A percentile compares a stretch with the other conserved stretches of the same genome.
Conservation (phyloP, 2,888 invertebrate species). For the Dynastes tityus region DNA sequence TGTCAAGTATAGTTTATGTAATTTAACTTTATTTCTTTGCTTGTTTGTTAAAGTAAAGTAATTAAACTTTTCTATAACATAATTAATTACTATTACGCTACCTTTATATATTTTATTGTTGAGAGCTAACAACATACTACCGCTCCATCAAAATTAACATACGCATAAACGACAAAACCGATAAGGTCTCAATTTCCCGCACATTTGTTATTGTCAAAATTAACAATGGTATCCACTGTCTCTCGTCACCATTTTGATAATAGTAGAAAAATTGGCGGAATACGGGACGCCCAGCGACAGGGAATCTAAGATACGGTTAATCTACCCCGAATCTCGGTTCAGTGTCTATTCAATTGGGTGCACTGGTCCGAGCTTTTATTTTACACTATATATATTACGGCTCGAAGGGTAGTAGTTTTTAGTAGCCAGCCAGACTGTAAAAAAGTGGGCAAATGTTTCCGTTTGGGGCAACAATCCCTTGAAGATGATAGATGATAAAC, state of each 20-base stretch:
- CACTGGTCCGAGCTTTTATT: background rate
- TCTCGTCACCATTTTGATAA: background rate
- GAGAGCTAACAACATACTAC: no score
- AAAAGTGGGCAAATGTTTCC: no score
- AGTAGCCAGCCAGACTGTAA: no score
- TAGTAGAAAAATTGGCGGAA: background rate
- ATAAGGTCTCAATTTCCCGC: background rate
- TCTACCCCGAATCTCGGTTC: constrained; percentile 34
- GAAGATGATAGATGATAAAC: no score
- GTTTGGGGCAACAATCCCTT: no score
- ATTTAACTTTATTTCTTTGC: no score
- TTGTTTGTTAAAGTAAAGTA: no score
- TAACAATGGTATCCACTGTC: background rate
- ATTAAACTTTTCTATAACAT: no score
- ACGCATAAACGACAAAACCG: background rate
- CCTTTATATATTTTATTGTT: no score
- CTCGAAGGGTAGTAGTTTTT: no score
- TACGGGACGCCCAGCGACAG: constrained; percentile 1
- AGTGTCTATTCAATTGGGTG: constrained; percentile 14
- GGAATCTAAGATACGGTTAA: constrained; percentile 27
- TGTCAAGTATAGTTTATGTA: no score
- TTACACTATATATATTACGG: background rate
- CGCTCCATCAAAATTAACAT: background rate
- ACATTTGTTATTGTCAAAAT: background rate
- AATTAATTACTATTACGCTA: no score